Percentiles rank a stretch among this genome's conserved stretches.
phyloP scores from a whole-genome alignment of 2,113 vertebrate genomes.

The Corythaixoides concolor region DNA sequence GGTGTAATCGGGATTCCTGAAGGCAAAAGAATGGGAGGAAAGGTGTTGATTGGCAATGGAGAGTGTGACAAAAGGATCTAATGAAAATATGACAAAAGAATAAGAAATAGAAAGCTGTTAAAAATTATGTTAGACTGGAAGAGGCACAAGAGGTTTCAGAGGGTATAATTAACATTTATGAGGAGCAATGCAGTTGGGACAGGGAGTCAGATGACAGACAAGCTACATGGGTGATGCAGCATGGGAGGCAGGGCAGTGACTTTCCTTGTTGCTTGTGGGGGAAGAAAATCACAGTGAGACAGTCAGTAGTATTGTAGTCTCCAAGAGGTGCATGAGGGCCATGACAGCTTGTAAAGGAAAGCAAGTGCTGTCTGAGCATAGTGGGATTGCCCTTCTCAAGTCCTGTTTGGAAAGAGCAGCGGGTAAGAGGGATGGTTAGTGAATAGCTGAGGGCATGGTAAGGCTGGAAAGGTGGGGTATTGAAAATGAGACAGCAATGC shows the following conservation, averaged over 20 bases:
- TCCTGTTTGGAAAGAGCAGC: not conserved
- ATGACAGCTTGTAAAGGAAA: not conserved
- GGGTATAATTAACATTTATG: not conserved
- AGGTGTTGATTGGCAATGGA: not conserved
- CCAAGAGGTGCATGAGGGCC: not conserved
- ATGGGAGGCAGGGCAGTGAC: not conserved
- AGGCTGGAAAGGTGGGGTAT: not conserved
- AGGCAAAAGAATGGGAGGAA: not conserved
- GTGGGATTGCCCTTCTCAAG: not conserved
- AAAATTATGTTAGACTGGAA: not conserved
- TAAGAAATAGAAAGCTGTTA: not conserved
- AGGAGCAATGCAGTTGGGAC: not conserved
- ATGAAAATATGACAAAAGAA: not conserved
- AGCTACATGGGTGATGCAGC: fast-evolving
- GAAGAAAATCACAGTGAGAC: not conserved
- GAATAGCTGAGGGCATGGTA: not conserved
- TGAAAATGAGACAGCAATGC: not conserved
- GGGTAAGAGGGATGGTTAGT: too few species aligned
- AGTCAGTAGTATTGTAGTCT: not conserved
- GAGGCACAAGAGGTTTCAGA: not conserved
- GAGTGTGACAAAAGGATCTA: not conserved
- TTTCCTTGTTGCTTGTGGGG: not conserved
- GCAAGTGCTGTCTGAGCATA: not conserved
- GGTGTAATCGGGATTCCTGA: not conserved
- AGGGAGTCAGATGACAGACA: not conserved